These are phyloP conservation scores for Apocrypta bakeri DNA, from an alignment of 1,140 invertebrate species.

Conservation along the genomic window DNA sequence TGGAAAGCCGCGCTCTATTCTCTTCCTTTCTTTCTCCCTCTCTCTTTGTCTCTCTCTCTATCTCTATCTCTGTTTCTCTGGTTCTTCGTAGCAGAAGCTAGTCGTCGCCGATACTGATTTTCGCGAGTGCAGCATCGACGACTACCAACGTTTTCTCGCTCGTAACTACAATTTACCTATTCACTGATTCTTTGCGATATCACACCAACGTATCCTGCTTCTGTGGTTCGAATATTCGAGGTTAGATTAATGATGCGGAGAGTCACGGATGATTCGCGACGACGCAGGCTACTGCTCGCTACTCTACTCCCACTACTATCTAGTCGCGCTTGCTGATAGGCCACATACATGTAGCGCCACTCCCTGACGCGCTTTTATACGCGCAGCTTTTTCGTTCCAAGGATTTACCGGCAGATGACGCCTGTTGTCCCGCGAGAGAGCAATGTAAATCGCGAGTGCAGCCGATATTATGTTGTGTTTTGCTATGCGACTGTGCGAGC, in stretches of 20 bases:
- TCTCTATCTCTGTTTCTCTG: no score
- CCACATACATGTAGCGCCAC: background rate
- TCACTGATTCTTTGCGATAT: no score
- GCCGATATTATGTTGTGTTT: background rate
- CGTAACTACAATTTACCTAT: no score
- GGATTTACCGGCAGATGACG: background rate
- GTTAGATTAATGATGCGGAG: background rate
- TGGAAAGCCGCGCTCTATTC: background rate
- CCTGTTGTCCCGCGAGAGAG: background rate
- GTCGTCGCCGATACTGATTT: background rate
- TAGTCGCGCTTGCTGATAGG: background rate
- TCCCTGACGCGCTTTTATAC: background rate
- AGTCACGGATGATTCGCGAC: background rate
- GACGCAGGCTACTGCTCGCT: background rate
- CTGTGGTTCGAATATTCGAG: background rate
- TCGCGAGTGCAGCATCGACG: background rate
- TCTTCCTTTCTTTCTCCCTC: background rate
- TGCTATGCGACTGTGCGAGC: no score
- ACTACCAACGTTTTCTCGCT: no score
- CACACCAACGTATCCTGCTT: no score
- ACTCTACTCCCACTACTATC: background rate
- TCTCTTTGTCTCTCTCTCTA: no score
- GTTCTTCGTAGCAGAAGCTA: background rate
- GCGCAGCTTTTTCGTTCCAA: no score
- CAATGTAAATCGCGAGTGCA: background rate